These are phyloP conservation scores for Exephanes ischioxanthus DNA, from an alignment of 2,888 invertebrate genomes.

Conservation along the genomic window DNA sequence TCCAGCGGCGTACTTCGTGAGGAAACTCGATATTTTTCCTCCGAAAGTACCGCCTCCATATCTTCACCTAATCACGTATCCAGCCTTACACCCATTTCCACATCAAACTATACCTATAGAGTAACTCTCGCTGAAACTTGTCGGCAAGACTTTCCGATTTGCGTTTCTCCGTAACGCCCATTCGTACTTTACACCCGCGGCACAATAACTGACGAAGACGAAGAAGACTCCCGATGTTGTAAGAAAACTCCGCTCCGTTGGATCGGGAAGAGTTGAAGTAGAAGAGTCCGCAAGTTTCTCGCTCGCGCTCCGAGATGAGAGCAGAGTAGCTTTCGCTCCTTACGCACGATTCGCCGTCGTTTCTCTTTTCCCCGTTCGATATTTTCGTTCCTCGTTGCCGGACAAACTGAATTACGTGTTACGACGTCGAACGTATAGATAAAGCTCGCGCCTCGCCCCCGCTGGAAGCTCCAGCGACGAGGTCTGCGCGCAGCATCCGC, in stretches of 20 bases:
- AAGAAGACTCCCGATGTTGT: slow-evolving; percentile 42
- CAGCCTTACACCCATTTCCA: too few species aligned
- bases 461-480: slow-evolving; percentile 39
- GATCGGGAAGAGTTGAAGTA: too few species aligned
- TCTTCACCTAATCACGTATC: too few species aligned
- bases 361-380: slow-evolving; percentile 14
- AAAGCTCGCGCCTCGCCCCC: slow-evolving; percentile 17
- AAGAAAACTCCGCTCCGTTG: slow-evolving; percentile 21
- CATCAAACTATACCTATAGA: background rate
- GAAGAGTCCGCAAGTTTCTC: background rate
- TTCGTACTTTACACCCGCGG: background rate
- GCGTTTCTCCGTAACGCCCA: too few species aligned
- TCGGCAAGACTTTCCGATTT: background rate
- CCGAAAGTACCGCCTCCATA: too few species aligned
- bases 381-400: slow-evolving; percentile 51
- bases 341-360: slow-evolving; percentile 64
- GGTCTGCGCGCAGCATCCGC: background rate
- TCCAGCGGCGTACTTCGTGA: too few species aligned
- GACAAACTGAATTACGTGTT: slow-evolving; percentile 80
- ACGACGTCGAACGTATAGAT: slow-evolving; percentile 68
- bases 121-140: background rate
- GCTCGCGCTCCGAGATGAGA: slow-evolving; percentile 26
- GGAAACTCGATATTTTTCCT: too few species aligned
- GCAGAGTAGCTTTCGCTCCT: slow-evolving; percentile 58
- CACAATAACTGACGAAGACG: background rate